phyloP scores from a whole-genome alignment of 2,113 vertebrate species.

The Tringa solitaria region DNA sequence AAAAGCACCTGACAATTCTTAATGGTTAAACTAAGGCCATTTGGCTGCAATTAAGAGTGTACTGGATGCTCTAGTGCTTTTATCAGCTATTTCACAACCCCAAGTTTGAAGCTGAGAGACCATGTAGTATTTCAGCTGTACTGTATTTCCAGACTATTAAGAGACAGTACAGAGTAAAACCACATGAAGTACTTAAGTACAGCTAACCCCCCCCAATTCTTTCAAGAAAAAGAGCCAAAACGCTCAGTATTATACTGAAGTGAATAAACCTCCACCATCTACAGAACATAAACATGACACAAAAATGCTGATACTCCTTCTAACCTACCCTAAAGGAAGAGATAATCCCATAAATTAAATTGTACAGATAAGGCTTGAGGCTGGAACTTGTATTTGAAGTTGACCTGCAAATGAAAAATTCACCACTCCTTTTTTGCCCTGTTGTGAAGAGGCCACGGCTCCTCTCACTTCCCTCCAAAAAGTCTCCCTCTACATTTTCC shows the following conservation, averaged over 20 bases:
- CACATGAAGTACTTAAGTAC: background rate
- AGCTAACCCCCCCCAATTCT: background rate
- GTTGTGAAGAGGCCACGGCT: background rate
- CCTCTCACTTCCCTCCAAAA: background rate
- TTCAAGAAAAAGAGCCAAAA: background rate
- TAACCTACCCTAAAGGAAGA: background rate
- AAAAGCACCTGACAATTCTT: slow-evolving; percentile 6
- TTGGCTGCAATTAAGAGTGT: background rate
- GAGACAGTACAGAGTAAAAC: background rate
- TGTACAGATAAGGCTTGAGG: slow-evolving; percentile 40
- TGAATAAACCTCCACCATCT: background rate
- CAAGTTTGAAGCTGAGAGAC: background rate
- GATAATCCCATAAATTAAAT: background rate
- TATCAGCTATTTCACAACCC: background rate
- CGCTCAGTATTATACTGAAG: background rate
- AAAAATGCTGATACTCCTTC: background rate
- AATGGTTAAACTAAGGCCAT: background rate
- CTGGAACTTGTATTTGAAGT: slow-evolving; percentile 60
- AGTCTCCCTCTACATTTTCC: background rate
- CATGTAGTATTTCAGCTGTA: background rate
- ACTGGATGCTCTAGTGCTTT: background rate
- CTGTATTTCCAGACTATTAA: background rate
- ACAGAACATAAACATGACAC: background rate
- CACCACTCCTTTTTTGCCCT: background rate
- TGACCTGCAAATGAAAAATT: slow-evolving; percentile 65